A percentile compares a stretch with the other conserved stretches of the same genome.
Evolutionary conservation across 1,140 invertebrate species (phyloP).

Genomic region (Leptoteleia sp.): DNA sequence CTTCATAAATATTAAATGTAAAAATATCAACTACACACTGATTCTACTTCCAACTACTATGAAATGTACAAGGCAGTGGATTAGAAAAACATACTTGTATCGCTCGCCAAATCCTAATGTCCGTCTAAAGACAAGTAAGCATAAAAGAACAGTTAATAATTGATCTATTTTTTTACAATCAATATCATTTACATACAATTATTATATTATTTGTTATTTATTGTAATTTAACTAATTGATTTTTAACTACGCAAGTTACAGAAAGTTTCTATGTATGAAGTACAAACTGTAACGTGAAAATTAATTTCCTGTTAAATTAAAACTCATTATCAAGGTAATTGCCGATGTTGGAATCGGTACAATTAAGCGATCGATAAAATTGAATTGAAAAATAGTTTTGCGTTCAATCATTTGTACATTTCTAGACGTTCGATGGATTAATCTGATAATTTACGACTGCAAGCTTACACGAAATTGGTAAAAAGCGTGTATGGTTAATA

Average conservation of each 20-base stretch:
- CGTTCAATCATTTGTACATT: not conserved
- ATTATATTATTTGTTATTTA: too few relatives aligned
- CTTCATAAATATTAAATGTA: conserved; percentile 3
- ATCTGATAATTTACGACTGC: conserved; percentile 11
- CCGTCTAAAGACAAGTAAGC: conserved; percentile 81
- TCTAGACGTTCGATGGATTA: not conserved
- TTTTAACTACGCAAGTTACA: too few relatives aligned
- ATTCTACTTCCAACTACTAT: conserved; percentile 8
- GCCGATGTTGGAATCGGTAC: not conserved
- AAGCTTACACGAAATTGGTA: conserved; percentile 13
- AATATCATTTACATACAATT: too few relatives aligned
- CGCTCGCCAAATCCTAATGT: conserved; percentile 88
- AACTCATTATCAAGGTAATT: not conserved
- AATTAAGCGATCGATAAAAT: not conserved
- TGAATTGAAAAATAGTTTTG: not conserved
- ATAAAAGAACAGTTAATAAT: conserved; percentile 30
- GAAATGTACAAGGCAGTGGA: not conserved
- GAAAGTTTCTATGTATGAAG: too few relatives aligned
- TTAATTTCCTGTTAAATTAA: too few relatives aligned
- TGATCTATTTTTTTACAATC: too few relatives aligned
- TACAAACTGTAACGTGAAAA: too few relatives aligned
- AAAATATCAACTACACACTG: not conserved
- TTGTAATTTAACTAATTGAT: too few relatives aligned
- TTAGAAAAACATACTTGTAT: conserved; percentile 84
- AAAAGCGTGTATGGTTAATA: conserved; percentile 17